These are phyloP conservation scores for Parnassius glacialis DNA, from an alignment of 2,888 invertebrate genomes.

Conservation along the genomic window DNA sequence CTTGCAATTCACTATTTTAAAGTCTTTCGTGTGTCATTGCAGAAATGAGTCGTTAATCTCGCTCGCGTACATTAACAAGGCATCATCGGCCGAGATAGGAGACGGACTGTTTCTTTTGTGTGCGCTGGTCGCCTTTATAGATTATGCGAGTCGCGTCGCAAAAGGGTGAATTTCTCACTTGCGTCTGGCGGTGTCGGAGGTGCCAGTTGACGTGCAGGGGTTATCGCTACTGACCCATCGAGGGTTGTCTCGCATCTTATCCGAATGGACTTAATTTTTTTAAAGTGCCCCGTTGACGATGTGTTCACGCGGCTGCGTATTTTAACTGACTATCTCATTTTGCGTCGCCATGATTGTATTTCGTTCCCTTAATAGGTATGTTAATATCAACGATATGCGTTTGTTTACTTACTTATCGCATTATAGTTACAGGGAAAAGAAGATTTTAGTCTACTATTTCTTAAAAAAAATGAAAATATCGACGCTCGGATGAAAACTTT, in stretches of 20 bases:
- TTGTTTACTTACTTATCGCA: background rate
- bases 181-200: slow-evolving; percentile 57
- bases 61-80: slow-evolving; percentile 49
- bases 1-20: slow-evolving; percentile 38
- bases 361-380: slow-evolving; percentile 13
- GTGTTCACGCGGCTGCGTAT: slow-evolving; percentile 11
- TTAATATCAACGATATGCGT: slow-evolving; percentile 6
- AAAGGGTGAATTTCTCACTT: slow-evolving; percentile 64
- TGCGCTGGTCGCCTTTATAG: slow-evolving; percentile 70
- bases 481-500: no score
- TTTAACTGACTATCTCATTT: slow-evolving; percentile 20
- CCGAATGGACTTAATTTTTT: slow-evolving; percentile 45
- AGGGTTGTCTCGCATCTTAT: slow-evolving; percentile 49
- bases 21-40: slow-evolving; percentile 54
- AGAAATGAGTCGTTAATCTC: slow-evolving; percentile 42
- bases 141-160: slow-evolving; percentile 60
- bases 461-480: no score
- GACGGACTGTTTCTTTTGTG: slow-evolving; percentile 70
- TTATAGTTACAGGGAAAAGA: no score
- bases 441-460: no score
- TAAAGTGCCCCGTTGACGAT: slow-evolving; percentile 31
- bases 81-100: slow-evolving; percentile 70
- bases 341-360: slow-evolving; percentile 3
- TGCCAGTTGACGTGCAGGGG: slow-evolving; percentile 52
- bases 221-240: slow-evolving; percentile 64